Percentiles rank a stretch among this genome's conserved stretches.
These are phyloP conservation scores for Apamea epomidion DNA, from an alignment of 2,888 invertebrate genomes.

Conservation along the genomic window DNA sequence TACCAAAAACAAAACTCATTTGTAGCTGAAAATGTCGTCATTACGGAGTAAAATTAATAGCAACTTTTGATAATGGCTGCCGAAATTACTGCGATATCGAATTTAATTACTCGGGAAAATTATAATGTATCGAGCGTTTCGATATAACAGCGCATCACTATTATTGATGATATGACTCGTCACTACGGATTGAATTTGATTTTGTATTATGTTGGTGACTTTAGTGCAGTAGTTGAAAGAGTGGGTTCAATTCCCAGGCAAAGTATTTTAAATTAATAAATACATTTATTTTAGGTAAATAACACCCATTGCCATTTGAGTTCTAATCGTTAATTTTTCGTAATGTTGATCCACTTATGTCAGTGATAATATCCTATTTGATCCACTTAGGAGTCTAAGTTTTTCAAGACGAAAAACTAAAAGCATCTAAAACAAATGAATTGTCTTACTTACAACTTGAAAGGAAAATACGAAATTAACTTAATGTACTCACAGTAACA, in stretches of 20 bases:
- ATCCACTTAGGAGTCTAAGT: background rate
- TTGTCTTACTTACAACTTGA: background rate
- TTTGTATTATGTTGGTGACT: background rate
- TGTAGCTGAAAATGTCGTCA: slow-evolving; percentile 46
- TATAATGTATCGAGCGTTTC: slow-evolving; percentile 53
- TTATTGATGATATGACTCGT: slow-evolving; percentile 16
- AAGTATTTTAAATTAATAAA: background rate
- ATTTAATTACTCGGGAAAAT: slow-evolving; percentile 71
- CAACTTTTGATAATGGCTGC: slow-evolving; percentile 58
- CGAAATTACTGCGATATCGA: slow-evolving; percentile 69
- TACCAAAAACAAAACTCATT: slow-evolving; percentile 56
- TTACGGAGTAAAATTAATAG: slow-evolving; percentile 52
- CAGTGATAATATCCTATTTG: background rate
- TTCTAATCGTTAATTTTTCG: background rate
- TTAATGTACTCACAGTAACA: background rate
- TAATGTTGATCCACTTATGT: background rate
- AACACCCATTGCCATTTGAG: background rate
- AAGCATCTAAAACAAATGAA: background rate
- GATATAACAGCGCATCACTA: slow-evolving; percentile 44
- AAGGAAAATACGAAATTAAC: background rate
- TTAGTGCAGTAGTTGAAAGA: background rate
- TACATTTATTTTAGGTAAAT: background rate
- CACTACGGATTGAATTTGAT: slow-evolving; percentile 17
- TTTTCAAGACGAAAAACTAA: background rate
- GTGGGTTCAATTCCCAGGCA: background rate